Evolutionary conservation across 2,888 invertebrate species (phyloP).

Genomic region (Nephrotoma appendiculata): DNA sequence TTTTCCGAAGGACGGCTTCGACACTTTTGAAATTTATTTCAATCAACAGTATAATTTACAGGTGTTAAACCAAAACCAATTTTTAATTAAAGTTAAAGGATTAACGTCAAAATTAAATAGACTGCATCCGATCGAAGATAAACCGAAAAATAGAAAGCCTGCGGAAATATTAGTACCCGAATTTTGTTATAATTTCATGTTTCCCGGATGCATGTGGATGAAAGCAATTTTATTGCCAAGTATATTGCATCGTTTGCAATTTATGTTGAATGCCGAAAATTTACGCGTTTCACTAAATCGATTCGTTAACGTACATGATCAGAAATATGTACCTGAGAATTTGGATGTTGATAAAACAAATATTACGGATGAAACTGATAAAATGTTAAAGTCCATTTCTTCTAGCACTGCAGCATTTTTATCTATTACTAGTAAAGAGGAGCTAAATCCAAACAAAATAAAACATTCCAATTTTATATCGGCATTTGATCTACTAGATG

Average conservation of each 20-base stretch:
- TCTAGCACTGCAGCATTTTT: not conserved
- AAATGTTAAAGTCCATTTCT: not conserved
- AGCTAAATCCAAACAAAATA: not conserved
- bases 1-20: slow-evolving; percentile 47
- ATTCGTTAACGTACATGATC: slow-evolving; percentile 18
- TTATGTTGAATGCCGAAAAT: slow-evolving; percentile 25
- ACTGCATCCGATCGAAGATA: slow-evolving; percentile 19
- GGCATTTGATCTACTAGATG: slow-evolving; percentile 12
- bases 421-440: not conserved
- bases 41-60: slow-evolving; percentile 47
- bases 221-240: slow-evolving; percentile 75
- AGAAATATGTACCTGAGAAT: slow-evolving; percentile 19
- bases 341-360: not conserved
- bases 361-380: not conserved
- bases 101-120: slow-evolving; percentile 27
- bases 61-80: slow-evolving; percentile 26
- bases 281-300: slow-evolving; percentile 29
- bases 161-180: slow-evolving; percentile 72
- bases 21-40: slow-evolving; percentile 62
- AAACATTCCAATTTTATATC: not conserved
- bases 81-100: slow-evolving; percentile 63
- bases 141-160: slow-evolving; percentile 23
- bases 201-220: slow-evolving; percentile 65
- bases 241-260: slow-evolving; percentile 53
- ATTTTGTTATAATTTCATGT: slow-evolving; percentile 57